Evolutionary conservation across 2,888 invertebrate genomes (phyloP), one percentile per base, ranked within the genome.

Genomic region (Malthinus seriepunctatus): DNA sequence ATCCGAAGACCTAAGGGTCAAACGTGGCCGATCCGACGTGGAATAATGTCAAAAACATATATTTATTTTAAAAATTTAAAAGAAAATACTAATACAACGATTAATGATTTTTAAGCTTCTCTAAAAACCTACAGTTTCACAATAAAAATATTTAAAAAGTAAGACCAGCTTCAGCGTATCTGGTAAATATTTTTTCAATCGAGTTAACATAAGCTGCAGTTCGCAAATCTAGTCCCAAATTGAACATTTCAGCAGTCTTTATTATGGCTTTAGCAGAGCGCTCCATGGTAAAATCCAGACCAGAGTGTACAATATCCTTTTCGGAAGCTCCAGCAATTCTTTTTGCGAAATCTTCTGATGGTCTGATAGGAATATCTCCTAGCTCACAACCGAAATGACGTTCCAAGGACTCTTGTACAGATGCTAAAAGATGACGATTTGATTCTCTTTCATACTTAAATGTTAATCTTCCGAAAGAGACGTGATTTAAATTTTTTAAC

Each of bases 271-370:
- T 88, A 48, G 95, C 96, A 42, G 97, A 94, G 73, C 94, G 83
- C 79, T 97, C 97, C 97, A 99, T 97, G 51, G 97, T 96, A 78
- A 95, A 96, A 77, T 96, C 96, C 49, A 99, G 85, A 59, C 98
- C 98, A 64, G 97, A 97, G 82, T 97, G 97, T 10, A 99, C 97
- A 71, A 99, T 98, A 76, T 98, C 97, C 73, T 97, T 97, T 79
- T 99, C 99, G 48, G 93, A 95, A 62, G 98, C 96, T 78, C 96
- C 96, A 66, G 90, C 86, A 76, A 91, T 90, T 76, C 90, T 87
- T 80, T 92, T 89, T 77, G 91, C 89, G 86, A 96, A 96, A 68
- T 91, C 82, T 72, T 91, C 89, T 0, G 91, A 92, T 23, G 95
- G 93, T 7, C 88, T 90, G 48, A 99, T 93, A 32, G 96, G 95